phyloP scores from a whole-genome alignment of 2,888 invertebrate species.

The Melanchra persicariae region DNA sequence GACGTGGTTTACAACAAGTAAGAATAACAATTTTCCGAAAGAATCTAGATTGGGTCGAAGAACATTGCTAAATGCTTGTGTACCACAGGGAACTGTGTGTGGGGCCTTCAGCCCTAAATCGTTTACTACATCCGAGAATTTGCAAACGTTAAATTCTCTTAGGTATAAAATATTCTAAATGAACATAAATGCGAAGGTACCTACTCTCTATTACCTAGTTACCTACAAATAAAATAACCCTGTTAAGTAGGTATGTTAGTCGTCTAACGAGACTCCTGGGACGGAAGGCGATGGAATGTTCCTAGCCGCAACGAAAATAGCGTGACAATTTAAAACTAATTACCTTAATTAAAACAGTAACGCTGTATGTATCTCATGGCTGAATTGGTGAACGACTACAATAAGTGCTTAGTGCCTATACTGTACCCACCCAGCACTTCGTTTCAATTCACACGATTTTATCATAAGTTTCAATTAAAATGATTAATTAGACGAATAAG shows the following conservation, averaged over 20 bases:
- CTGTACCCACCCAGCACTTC: constrained; percentile 12
- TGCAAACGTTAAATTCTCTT: too few relatives aligned
- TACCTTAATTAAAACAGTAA: constrained; percentile 51
- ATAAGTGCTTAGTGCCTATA: constrained; percentile 6
- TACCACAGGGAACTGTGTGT: too few relatives aligned
- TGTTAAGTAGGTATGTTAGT: constrained; percentile 12
- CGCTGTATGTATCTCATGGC: constrained; percentile 34
- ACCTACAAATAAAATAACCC: background rate
- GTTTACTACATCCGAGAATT: too few relatives aligned
- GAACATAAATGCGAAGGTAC: background rate
- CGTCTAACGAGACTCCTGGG: constrained; percentile 11
- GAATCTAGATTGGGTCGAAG: background rate
- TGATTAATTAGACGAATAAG: too few relatives aligned
- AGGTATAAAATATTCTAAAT: too few relatives aligned
- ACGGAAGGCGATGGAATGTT: constrained; percentile 36
- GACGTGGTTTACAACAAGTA: constrained; percentile 92
- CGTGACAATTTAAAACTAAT: constrained; percentile 48
- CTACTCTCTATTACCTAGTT: background rate
- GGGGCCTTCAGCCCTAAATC: too few relatives aligned
- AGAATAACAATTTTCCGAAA: constrained; percentile 60
- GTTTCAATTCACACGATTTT: constrained; percentile 15
- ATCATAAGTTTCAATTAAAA: background rate
- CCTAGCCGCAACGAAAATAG: constrained; percentile 39
- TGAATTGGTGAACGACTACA: constrained; percentile 31
- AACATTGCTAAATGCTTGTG: background rate